These are phyloP conservation scores for Watersipora subatra DNA, from an alignment of 1,140 invertebrate species.

Conservation along the genomic window DNA sequence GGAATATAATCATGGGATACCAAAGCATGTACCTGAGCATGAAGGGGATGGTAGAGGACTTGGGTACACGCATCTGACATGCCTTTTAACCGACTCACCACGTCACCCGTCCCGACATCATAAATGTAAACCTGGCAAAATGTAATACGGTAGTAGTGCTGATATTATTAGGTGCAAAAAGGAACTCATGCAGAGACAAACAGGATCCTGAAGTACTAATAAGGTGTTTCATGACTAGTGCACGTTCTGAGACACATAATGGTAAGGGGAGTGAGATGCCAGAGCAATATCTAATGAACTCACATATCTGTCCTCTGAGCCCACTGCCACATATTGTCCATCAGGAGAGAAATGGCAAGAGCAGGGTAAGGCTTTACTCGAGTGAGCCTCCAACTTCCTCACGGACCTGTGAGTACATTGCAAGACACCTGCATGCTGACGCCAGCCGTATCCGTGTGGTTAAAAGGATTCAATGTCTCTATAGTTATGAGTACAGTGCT, in stretches of 20 bases:
- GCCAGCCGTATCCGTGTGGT: too few relatives aligned
- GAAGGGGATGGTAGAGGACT: slow-evolving; percentile 28
- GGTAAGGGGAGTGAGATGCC: too few relatives aligned
- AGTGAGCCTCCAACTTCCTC: slow-evolving; percentile 26
- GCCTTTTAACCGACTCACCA: slow-evolving; percentile 24
- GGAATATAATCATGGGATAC: too few relatives aligned
- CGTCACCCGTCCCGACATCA: slow-evolving; percentile 27
- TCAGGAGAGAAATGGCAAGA: slow-evolving; percentile 33
- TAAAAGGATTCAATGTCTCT: too few relatives aligned
- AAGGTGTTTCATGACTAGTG: too few relatives aligned
- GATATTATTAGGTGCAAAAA: too few relatives aligned
- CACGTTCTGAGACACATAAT: too few relatives aligned
- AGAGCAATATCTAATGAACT: too few relatives aligned
- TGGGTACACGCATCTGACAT: slow-evolving; percentile 30
- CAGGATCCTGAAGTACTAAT: too few relatives aligned
- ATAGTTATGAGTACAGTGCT: too few relatives aligned
- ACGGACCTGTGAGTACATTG: slow-evolving; percentile 23
- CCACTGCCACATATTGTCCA: slow-evolving; percentile 31
- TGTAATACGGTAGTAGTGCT: too few relatives aligned
- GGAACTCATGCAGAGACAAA: too few relatives aligned
- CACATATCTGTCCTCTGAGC: slow-evolving; percentile 36
- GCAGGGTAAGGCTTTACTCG: slow-evolving; percentile 29
- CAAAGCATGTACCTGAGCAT: slow-evolving; percentile 16
- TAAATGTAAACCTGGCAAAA: slow-evolving; percentile 25
- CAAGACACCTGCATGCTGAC: slow-evolving; percentile 1